Conservation (phyloP, 2,888 invertebrate species). For the Drosophila basisetae region DNA sequence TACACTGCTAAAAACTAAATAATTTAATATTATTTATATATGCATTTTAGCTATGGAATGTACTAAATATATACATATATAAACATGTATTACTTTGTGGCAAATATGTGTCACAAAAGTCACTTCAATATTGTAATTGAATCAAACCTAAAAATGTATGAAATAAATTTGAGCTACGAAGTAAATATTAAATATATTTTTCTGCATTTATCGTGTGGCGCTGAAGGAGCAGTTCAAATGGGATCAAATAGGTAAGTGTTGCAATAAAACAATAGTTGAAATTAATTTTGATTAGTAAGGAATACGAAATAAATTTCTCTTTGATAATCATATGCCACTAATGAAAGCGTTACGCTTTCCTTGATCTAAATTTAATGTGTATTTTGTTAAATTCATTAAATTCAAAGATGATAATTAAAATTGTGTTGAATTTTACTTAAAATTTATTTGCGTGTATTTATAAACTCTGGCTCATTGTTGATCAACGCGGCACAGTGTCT, state of each 20-base stretch:
- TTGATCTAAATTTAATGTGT: not conserved
- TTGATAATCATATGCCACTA: not conserved
- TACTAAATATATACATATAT: not conserved
- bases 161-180: not conserved
- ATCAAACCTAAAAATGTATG: not conserved
- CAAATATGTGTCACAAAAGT: not conserved
- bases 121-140: not conserved
- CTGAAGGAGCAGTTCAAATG: not conserved
- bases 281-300: not conserved
- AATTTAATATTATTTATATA: too few species aligned
- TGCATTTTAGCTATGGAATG: accelerated
- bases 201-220: not conserved
- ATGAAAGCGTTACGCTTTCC: not conserved
- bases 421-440: not conserved
- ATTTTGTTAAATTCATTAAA: not conserved
- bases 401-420: not conserved
- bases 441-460: constrained; percentile 17
- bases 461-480: constrained; percentile 78
- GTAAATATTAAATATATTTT: not conserved
- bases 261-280: not conserved
- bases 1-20: constrained; percentile 1
- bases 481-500: constrained; percentile 71
- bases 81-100: too few species aligned
- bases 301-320: not conserved
- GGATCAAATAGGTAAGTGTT: not conserved